Evolutionary conservation across 2,888 invertebrate species (phyloP).

Genomic region (Notodonta dromedarius): DNA sequence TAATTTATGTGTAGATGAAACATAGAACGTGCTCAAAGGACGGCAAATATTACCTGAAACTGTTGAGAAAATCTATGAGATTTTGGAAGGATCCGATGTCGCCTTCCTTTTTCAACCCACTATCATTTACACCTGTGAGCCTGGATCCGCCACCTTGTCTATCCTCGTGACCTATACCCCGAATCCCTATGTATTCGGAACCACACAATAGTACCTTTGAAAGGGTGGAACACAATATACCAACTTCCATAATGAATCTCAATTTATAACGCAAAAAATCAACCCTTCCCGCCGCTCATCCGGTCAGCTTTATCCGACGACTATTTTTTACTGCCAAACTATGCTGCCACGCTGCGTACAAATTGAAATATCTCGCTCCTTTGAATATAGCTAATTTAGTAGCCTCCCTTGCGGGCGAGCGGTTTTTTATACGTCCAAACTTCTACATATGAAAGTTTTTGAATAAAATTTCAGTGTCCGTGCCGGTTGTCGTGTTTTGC

Average conservation of each 20-base stretch:
- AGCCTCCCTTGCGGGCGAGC: slow-evolving; percentile 35
- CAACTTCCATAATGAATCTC: slow-evolving; percentile 5
- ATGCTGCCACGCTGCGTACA: slow-evolving; percentile 36
- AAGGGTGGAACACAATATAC: not conserved
- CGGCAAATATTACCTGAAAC: too few relatives aligned
- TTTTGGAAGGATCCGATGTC: too few relatives aligned
- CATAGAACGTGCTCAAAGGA: too few relatives aligned
- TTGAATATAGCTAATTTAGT: slow-evolving; percentile 70
- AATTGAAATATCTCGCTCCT: slow-evolving; percentile 57
- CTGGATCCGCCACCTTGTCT: too few relatives aligned
- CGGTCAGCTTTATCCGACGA: slow-evolving; percentile 28
- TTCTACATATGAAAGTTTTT: slow-evolving; percentile 44
- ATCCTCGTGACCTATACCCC: too few relatives aligned
- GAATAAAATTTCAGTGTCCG: slow-evolving; percentile 33
- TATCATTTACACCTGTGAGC: too few relatives aligned
- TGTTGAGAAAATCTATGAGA: too few relatives aligned
- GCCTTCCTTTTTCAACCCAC: too few relatives aligned
- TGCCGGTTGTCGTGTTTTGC: not conserved
- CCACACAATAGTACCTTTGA: not conserved
- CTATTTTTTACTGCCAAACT: slow-evolving; percentile 39
- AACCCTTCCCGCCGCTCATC: slow-evolving; percentile 17
- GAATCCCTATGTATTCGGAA: too few relatives aligned
- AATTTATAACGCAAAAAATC: slow-evolving; percentile 4
- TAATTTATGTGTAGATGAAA: too few relatives aligned
- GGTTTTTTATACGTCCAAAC: slow-evolving; percentile 51